Percentiles rank a stretch among this genome's conserved stretches.
Evolutionary conservation across 2,113 vertebrate genomes (phyloP).

Genomic region (Mionectes macconnelli): DNA sequence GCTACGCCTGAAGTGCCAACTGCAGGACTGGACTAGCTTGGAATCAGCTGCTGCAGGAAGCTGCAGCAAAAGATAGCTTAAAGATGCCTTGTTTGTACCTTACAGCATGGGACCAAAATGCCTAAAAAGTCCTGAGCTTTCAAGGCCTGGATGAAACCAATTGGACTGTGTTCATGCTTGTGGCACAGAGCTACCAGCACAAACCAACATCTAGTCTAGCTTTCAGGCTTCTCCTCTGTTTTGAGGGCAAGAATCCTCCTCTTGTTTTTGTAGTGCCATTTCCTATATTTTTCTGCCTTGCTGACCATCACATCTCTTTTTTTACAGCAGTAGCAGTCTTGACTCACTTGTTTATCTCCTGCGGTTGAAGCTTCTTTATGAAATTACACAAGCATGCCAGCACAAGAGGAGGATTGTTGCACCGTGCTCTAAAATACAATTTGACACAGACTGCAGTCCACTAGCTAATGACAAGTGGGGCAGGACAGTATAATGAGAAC

Average conservation of each 20-base stretch:
- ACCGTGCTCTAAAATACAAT: not conserved
- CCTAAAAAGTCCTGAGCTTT: not conserved
- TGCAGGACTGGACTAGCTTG: not conserved
- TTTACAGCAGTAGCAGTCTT: not conserved
- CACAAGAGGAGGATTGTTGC: not conserved
- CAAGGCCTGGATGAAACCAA: not conserved
- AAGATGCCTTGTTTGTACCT: not conserved
- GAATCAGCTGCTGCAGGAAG: not conserved
- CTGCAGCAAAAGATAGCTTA: not conserved
- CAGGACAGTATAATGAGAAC: not conserved
- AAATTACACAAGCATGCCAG: not conserved
- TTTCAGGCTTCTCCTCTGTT: not conserved
- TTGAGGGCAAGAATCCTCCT: not conserved
- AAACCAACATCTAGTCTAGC: not conserved
- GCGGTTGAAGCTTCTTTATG: not conserved
- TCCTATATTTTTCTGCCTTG: not conserved
- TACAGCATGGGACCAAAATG: not conserved
- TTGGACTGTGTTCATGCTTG: not conserved
- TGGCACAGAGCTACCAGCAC: not conserved
- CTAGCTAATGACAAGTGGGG: fast-evolving
- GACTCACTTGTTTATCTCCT: not conserved
- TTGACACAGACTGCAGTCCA: not conserved
- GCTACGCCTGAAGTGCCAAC: not conserved
- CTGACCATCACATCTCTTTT: not conserved
- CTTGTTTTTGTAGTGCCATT: not conserved